Percentiles rank a stretch among this genome's conserved stretches.
phyloP scores from a whole-genome alignment of 2,797 vertebrate species.

The Sebastes iracundus region DNA sequence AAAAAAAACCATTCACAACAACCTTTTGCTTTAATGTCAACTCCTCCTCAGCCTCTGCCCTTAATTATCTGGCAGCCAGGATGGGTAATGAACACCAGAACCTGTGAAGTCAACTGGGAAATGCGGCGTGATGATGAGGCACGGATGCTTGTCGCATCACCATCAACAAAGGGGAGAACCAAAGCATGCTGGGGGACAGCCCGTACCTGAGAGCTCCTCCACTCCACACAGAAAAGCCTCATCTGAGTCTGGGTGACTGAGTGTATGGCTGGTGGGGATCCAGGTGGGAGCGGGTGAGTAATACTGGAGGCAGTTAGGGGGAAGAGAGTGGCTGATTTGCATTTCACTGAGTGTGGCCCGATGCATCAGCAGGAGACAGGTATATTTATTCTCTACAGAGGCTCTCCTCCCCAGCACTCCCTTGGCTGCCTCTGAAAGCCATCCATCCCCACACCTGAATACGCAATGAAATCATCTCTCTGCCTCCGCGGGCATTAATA shows the following conservation, averaged over 20 bases:
- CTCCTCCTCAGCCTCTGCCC: constrained; percentile 20
- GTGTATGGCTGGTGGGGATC: constrained; percentile 48
- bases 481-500: constrained; percentile 76
- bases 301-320: constrained; percentile 63
- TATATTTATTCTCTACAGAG: constrained; percentile 82
- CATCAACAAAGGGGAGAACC: constrained; percentile 41
- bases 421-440: constrained; percentile 71
- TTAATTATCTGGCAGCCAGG: constrained; percentile 50
- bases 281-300: constrained; percentile 70
- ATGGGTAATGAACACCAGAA: constrained; percentile 52
- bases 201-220: constrained; percentile 39
- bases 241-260: constrained; percentile 48
- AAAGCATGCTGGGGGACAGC: constrained; percentile 22
- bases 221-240: constrained; percentile 31
- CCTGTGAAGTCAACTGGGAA: constrained; percentile 43
- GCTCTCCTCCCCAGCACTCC: constrained; percentile 76
- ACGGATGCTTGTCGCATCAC: constrained; percentile 22
- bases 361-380: constrained; percentile 82
- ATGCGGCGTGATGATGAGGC: constrained; percentile 22
- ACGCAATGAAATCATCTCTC: constrained; percentile 81
- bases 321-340: constrained; percentile 77
- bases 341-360: constrained; percentile 75
- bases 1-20: constrained; percentile 30
- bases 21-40: constrained; percentile 50
- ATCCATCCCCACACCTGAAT: constrained; percentile 82